phyloP scores from a whole-genome alignment of 2,797 vertebrate species.

The Lutjanus campechanus region DNA sequence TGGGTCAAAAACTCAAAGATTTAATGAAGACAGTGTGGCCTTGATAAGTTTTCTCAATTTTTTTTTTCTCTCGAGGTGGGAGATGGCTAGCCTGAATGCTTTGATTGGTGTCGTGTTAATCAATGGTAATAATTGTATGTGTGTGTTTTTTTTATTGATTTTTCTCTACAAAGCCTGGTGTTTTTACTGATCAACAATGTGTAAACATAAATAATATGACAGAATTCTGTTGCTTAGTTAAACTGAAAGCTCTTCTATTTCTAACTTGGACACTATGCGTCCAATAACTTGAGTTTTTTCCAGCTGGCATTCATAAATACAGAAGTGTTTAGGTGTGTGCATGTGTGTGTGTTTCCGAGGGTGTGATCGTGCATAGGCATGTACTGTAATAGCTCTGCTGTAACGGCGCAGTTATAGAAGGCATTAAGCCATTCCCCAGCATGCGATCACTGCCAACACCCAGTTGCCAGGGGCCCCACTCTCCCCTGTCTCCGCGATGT shows the following conservation, averaged over 20 bases:
- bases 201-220: slow-evolving; percentile 22
- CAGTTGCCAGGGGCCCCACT: slow-evolving; percentile 71
- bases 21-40: no score
- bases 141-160: neutral
- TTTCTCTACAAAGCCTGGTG: neutral
- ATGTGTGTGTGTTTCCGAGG: slow-evolving; percentile 10
- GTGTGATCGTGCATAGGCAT: slow-evolving; percentile 53
- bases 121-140: neutral
- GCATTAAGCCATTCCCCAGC: slow-evolving; percentile 67
- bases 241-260: slow-evolving; percentile 41
- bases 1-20: no score
- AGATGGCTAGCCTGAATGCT: neutral
- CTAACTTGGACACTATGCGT: slow-evolving; percentile 3
- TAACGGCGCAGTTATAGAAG: slow-evolving; percentile 55
- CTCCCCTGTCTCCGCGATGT: slow-evolving; percentile 62
- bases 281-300: slow-evolving; percentile 30
- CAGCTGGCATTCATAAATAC: slow-evolving; percentile 29
- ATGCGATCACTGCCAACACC: slow-evolving; percentile 64
- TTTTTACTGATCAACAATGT: slow-evolving; percentile 29
- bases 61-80: no score
- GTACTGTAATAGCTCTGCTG: slow-evolving; percentile 56
- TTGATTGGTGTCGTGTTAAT: slow-evolving; percentile 36
- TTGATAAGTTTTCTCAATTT: no score
- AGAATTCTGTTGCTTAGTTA: slow-evolving; percentile 2
- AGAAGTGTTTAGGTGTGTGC: slow-evolving; percentile 25